Conservation (phyloP, 1,140 invertebrate genomes). For the Drosophila orosa region DNA sequence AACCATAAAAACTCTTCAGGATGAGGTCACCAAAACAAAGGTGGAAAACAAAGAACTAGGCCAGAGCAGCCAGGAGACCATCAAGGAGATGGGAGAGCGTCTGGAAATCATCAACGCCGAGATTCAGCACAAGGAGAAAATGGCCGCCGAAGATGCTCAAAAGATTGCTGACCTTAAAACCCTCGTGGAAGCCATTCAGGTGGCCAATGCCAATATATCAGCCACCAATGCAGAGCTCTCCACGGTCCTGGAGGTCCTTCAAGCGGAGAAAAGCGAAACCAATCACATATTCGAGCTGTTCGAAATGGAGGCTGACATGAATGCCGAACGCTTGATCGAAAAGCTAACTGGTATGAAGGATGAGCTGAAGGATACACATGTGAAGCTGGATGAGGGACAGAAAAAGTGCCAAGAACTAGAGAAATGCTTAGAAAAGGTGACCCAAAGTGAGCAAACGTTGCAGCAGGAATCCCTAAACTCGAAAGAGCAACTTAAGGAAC, state of each 20-base stretch:
- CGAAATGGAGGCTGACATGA: constrained; percentile 80
- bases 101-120: constrained; percentile 69
- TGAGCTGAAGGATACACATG: constrained; percentile 62
- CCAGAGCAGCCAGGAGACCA: constrained; percentile 41
- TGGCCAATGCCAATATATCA: constrained; percentile 74
- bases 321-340: constrained; percentile 64
- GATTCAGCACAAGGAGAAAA: constrained; percentile 63
- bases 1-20: constrained; percentile 40
- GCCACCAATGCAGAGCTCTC: constrained; percentile 73
- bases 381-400: constrained; percentile 36
- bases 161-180: constrained; percentile 73
- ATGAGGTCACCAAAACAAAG: constrained; percentile 51
- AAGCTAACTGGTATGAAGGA: constrained; percentile 68
- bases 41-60: constrained; percentile 50
- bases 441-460: constrained; percentile 33
- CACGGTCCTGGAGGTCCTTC: constrained; percentile 66
- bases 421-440: constrained; percentile 14
- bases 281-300: constrained; percentile 81
- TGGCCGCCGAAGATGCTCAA: constrained; percentile 63
- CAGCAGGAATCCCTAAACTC: constrained; percentile 32
- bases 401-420: constrained; percentile 23
- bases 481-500: constrained; percentile 44
- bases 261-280: constrained; percentile 75
- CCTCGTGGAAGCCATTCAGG: constrained; percentile 66
- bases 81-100: constrained; percentile 60